These are phyloP conservation scores for Pollenia amentaria DNA, from an alignment of 2,888 invertebrate genomes.

Conservation along the genomic window DNA sequence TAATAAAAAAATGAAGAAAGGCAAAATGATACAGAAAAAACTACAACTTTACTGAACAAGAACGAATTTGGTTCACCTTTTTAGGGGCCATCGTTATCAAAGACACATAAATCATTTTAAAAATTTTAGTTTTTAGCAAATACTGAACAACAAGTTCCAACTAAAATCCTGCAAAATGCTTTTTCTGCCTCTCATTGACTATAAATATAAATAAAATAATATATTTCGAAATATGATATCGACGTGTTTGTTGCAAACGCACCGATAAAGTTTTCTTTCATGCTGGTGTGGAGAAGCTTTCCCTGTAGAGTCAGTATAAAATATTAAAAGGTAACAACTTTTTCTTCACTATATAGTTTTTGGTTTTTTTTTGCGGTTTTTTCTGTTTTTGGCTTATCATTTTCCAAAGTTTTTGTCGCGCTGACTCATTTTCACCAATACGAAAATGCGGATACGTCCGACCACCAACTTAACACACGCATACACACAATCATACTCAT, in stretches of 20 bases:
- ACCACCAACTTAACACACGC: constrained; percentile 24
- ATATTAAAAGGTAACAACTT: constrained; percentile 65
- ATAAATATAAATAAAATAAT: constrained; percentile 30
- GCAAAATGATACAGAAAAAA: neutral
- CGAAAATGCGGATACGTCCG: constrained; percentile 29
- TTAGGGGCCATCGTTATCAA: neutral
- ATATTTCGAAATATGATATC: neutral
- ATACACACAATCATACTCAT: neutral
- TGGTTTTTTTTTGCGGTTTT: constrained; percentile 21
- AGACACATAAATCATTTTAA: constrained; percentile 30
- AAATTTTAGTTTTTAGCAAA: constrained; percentile 13
- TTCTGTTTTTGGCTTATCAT: constrained; percentile 67
- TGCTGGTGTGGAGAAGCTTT: constrained; percentile 11
- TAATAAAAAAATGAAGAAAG: neutral
- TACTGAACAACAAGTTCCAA: constrained; percentile 23
- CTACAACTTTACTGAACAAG: constrained; percentile 24
- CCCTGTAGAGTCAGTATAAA: constrained; percentile 55
- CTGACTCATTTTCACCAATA: constrained; percentile 63
- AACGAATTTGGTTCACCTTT: constrained; percentile 40
- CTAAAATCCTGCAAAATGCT: neutral
- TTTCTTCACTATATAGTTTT: constrained; percentile 16
- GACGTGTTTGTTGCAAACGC: constrained; percentile 28
- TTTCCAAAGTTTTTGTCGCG: constrained; percentile 67
- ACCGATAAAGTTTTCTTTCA: constrained; percentile 27
- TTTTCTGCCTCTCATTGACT: constrained; percentile 2